A percentile compares a stretch with the other conserved stretches of the same genome.
These are phyloP conservation scores for Eupeodes luniger DNA, from an alignment of 2,888 invertebrate genomes.

Conservation along the genomic window DNA sequence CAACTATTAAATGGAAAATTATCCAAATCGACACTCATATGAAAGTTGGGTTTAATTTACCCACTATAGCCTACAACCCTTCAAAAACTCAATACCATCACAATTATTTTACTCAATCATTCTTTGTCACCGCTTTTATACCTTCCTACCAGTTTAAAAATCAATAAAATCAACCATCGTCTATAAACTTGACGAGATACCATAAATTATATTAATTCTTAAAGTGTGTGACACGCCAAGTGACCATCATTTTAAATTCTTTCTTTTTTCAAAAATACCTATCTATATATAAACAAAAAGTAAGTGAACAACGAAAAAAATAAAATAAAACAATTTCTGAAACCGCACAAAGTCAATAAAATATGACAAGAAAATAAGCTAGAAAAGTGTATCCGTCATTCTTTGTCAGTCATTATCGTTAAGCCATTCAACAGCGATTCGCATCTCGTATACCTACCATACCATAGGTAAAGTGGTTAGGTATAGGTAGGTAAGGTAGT, in stretches of 20 bases:
- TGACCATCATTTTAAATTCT: constrained; percentile 5
- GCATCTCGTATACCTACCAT: not conserved
- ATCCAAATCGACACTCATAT: too few species aligned
- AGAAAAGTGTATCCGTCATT: constrained; percentile 73
- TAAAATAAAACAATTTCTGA: constrained; percentile 28
- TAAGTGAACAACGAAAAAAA: constrained; percentile 18
- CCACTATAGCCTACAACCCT: too few species aligned
- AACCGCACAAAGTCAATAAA: constrained; percentile 72
- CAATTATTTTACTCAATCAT: too few species aligned
- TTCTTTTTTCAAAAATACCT: too few species aligned
- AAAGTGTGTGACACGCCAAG: not conserved
- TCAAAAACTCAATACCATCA: too few species aligned
- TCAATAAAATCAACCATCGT: not conserved
- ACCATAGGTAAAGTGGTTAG: not conserved
- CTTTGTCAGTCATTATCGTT: constrained; percentile 75
- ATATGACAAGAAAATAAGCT: constrained; percentile 74
- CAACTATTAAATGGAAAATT: too few species aligned
- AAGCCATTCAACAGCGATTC: constrained; percentile 69
- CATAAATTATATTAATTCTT: not conserved
- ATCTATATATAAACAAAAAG: too few species aligned
- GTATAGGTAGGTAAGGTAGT: not conserved
- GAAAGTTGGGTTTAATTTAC: too few species aligned
- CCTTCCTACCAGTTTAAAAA: not conserved
- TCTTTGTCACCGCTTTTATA: too few species aligned
- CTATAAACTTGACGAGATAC: not conserved